A percentile compares a stretch with the other conserved stretches of the same genome.
These are phyloP conservation scores for Crocallis elinguaria DNA, from an alignment of 2,888 invertebrate species.

Conservation along the genomic window DNA sequence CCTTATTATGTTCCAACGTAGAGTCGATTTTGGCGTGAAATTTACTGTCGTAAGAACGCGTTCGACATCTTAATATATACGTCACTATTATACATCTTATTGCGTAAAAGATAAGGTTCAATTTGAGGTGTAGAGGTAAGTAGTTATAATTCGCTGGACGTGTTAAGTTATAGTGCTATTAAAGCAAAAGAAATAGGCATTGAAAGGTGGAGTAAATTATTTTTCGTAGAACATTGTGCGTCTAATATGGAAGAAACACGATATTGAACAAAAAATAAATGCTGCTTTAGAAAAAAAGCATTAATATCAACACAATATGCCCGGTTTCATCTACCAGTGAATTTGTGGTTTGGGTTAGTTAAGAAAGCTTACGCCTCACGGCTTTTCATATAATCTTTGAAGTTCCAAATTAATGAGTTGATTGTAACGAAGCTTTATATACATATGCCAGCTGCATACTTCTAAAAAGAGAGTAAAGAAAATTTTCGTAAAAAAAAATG, in stretches of 20 bases:
- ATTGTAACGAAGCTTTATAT: too few relatives aligned
- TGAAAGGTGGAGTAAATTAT: slow-evolving; percentile 20
- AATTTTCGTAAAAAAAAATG: too few relatives aligned
- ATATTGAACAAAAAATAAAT: background rate
- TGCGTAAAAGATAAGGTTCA: background rate
- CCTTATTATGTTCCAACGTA: slow-evolving; percentile 37
- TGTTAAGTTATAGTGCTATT: slow-evolving; percentile 24
- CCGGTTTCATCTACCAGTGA: too few relatives aligned
- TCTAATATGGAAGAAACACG: slow-evolving; percentile 1
- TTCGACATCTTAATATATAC: slow-evolving; percentile 8
- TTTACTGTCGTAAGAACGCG: slow-evolving; percentile 6
- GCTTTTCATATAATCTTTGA: too few relatives aligned
- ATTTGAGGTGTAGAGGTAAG: background rate
- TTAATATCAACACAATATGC: too few relatives aligned
- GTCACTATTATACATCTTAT: slow-evolving; percentile 1
- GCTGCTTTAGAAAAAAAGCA: background rate
- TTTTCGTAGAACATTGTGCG: slow-evolving; percentile 10
- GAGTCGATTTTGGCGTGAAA: slow-evolving; percentile 22
- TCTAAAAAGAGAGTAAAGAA: too few relatives aligned
- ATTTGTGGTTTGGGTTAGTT: too few relatives aligned
- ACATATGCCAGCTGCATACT: too few relatives aligned
- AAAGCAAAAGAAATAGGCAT: slow-evolving; percentile 25
- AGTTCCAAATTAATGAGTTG: too few relatives aligned
- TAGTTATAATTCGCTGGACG: slow-evolving; percentile 8
- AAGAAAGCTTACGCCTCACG: too few relatives aligned